phyloP scores from a whole-genome alignment of 2,797 vertebrate genomes.

The Myotis planiceps region DNA sequence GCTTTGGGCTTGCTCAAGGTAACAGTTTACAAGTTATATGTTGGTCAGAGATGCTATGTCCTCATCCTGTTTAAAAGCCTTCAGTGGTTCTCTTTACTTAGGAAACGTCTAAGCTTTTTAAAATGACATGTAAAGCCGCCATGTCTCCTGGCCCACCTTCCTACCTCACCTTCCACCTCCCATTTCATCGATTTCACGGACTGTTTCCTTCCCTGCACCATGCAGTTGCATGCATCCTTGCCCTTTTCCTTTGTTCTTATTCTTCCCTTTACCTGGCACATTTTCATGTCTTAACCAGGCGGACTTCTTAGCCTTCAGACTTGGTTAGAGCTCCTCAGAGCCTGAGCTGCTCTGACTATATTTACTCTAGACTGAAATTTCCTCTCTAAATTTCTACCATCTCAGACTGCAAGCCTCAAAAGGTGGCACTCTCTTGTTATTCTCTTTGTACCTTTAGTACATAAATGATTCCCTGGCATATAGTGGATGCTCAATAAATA shows the following conservation, averaged over 20 bases:
- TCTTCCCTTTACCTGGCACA: background rate
- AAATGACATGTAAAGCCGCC: background rate
- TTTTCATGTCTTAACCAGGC: background rate
- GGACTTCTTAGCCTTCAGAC: background rate
- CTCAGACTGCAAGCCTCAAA: background rate
- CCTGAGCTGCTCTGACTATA: background rate
- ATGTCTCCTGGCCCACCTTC: background rate
- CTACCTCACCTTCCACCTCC: too few relatives aligned
- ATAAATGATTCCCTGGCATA: background rate
- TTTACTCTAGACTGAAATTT: background rate
- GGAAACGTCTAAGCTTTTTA: background rate
- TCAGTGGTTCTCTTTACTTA: background rate
- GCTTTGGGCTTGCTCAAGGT: background rate
- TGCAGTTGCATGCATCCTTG: background rate
- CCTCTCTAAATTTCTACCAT: background rate
- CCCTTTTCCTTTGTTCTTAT: background rate
- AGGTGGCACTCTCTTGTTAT: background rate
- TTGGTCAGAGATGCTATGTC: background rate
- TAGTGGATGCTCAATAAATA: background rate
- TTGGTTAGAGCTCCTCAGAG: background rate
- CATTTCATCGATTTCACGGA: fast-evolving
- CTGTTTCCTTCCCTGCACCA: background rate
- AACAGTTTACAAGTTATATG: background rate
- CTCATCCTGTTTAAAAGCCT: background rate
- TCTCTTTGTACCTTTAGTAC: background rate